Evolutionary conservation across 2,797 vertebrate species (phyloP).

Genomic region (Brachyrhaphis roseni): DNA sequence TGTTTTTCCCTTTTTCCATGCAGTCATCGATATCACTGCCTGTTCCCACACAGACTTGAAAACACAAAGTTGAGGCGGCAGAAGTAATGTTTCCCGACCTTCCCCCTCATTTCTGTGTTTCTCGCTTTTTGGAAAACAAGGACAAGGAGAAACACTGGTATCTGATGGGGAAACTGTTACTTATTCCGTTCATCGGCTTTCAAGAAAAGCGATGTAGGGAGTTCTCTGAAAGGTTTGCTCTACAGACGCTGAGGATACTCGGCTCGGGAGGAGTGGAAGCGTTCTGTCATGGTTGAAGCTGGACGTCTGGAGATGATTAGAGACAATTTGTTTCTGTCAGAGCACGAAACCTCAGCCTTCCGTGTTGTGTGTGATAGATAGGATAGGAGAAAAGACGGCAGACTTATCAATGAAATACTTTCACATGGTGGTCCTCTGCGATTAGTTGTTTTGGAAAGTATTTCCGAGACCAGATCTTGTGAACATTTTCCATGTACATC

Average conservation of each 20-base stretch:
- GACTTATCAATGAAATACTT: slow-evolving; percentile 69
- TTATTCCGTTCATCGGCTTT: slow-evolving; percentile 57
- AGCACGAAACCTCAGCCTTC: slow-evolving; percentile 65
- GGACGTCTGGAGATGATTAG: slow-evolving; percentile 78
- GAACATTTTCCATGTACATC: slow-evolving; percentile 46
- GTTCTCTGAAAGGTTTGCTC: slow-evolving; percentile 42
- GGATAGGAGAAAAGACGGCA: slow-evolving; percentile 61
- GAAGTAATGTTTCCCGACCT: slow-evolving; percentile 48
- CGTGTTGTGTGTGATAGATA: slow-evolving; percentile 66
- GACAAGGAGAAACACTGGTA: slow-evolving; percentile 13
- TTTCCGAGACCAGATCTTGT: slow-evolving; percentile 36
- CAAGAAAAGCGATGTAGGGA: slow-evolving; percentile 53
- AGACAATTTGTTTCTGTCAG: slow-evolving; percentile 79
- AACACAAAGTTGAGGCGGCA: slow-evolving; percentile 38
- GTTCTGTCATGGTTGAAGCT: slow-evolving; percentile 75
- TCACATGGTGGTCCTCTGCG: slow-evolving; percentile 44
- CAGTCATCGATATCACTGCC: slow-evolving; percentile 55
- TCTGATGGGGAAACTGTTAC: slow-evolving; percentile 34
- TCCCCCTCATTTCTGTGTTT: slow-evolving; percentile 66
- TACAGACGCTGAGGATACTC: slow-evolving; percentile 29
- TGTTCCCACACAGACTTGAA: slow-evolving; percentile 62
- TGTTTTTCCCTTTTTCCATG: slow-evolving; percentile 64
- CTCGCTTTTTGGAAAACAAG: slow-evolving; percentile 57
- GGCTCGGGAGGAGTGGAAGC: slow-evolving; percentile 66
- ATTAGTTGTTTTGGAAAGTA: slow-evolving; percentile 61